These are phyloP conservation scores for Alcis repandata DNA, from an alignment of 2,888 invertebrate genomes.

Conservation along the genomic window DNA sequence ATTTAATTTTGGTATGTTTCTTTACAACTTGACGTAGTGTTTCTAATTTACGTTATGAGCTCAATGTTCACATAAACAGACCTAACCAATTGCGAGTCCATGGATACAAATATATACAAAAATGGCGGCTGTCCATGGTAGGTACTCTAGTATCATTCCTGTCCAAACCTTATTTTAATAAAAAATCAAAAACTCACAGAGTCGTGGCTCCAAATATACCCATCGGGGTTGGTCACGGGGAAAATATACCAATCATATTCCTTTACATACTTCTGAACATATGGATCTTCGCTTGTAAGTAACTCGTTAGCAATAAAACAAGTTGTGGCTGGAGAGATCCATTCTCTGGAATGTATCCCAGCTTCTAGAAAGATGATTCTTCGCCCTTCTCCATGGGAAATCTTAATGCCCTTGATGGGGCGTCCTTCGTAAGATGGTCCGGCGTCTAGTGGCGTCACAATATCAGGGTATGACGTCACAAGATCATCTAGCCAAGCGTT, in stretches of 20 bases:
- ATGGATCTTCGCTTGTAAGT: constrained; percentile 85
- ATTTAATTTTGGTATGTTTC: too few species aligned
- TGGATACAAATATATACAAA: too few species aligned
- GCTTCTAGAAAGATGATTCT: constrained; percentile 72
- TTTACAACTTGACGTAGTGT: too few species aligned
- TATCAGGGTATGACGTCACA: constrained; percentile 72
- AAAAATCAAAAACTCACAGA: constrained; percentile 75
- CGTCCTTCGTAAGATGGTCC: constrained; percentile 79
- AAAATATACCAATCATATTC: constrained; percentile 92
- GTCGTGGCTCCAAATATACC: constrained; percentile 89
- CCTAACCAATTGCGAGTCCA: too few species aligned
- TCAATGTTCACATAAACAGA: too few species aligned
- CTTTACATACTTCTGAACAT: constrained; percentile 85
- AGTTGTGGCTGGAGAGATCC: constrained; percentile 89
- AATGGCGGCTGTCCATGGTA: too few species aligned
- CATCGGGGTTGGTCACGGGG: constrained; percentile 91
- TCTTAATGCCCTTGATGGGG: constrained; percentile 79
- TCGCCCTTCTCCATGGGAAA: constrained; percentile 61
- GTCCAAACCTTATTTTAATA: too few species aligned
- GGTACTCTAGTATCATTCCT: too few species aligned
- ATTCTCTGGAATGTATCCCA: constrained; percentile 92
- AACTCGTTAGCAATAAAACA: constrained; percentile 90
- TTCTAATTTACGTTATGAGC: too few species aligned
- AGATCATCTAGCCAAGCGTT: constrained; percentile 86
- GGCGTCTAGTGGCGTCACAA: constrained; percentile 70